These are phyloP conservation scores for Schlechtendalia chinensis DNA, from an alignment of 1,140 invertebrate genomes.

Conservation along the genomic window DNA sequence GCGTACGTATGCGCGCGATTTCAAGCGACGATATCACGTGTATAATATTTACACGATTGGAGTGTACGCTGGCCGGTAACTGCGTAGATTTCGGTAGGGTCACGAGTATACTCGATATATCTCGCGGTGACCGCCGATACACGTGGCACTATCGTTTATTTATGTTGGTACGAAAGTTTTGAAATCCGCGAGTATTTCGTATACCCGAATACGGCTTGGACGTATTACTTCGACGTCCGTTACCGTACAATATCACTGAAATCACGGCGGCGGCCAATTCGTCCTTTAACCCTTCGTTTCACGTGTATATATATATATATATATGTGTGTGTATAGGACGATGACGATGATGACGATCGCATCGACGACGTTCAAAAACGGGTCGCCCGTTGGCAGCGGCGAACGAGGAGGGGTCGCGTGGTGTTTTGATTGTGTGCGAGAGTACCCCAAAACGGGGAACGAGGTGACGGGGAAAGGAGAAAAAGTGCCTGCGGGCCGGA, in stretches of 20 bases:
- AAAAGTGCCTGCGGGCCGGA: conserved; percentile 43
- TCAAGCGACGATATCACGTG: too few species aligned
- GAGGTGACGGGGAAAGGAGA: conserved; percentile 2
- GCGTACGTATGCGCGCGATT: too few species aligned
- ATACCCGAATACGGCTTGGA: too few species aligned
- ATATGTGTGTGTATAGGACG: background rate
- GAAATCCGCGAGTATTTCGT: too few species aligned
- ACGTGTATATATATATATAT: background rate
- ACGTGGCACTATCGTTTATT: too few species aligned
- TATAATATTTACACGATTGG: too few species aligned
- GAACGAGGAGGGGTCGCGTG: background rate
- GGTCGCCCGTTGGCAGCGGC: background rate
- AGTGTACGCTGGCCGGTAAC: too few species aligned
- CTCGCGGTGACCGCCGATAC: too few species aligned
- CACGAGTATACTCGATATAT: too few species aligned
- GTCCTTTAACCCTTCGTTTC: background rate
- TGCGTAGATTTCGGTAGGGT: too few species aligned
- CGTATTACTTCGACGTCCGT: background rate
- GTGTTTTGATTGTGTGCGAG: conserved; percentile 47
- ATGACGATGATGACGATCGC: too few species aligned
- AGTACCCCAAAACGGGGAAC: conserved; percentile 4
- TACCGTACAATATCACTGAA: background rate
- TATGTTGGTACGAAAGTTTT: too few species aligned
- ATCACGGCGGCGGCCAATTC: background rate
- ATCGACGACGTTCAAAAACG: background rate